phyloP scores from a whole-genome alignment of 2,888 invertebrate genomes.

The Leptothorax acervorum region DNA sequence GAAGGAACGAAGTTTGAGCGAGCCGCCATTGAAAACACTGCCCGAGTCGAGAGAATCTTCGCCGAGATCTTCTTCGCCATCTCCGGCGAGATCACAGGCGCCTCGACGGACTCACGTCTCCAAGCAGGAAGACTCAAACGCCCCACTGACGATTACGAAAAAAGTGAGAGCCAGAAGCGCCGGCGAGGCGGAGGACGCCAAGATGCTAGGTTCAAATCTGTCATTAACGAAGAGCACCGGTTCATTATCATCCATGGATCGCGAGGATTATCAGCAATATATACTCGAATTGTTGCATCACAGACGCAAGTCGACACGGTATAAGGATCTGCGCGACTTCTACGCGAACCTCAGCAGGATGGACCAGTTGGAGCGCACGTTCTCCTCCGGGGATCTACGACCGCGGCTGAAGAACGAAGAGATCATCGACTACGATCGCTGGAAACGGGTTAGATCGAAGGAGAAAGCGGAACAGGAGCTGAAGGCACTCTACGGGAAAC shows the following conservation, averaged over 20 bases:
- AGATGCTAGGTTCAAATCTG: constrained; percentile 75
- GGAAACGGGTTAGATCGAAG: constrained; percentile 92
- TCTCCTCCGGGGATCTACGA: constrained; percentile 90
- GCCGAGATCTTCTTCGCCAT: constrained; percentile 86
- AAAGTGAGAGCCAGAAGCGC: constrained; percentile 89
- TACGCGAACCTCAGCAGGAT: constrained; percentile 95
- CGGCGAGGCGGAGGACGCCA: constrained; percentile 87
- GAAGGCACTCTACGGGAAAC: constrained; percentile 91
- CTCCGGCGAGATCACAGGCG: constrained; percentile 89
- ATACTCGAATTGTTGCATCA: constrained; percentile 89
- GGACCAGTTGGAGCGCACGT: constrained; percentile 92
- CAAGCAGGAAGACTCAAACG: constrained; percentile 77
- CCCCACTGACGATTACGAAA: constrained; percentile 77
- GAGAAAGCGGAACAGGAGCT: constrained; percentile 94
- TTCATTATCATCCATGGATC: constrained; percentile 85
- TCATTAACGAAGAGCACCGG: constrained; percentile 85
- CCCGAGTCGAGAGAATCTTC: constrained; percentile 69
- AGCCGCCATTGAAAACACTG: constrained; percentile 88
- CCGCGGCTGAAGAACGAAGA: constrained; percentile 92
- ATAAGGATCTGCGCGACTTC: constrained; percentile 94
- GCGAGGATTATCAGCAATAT: constrained; percentile 90
- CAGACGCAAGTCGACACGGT: constrained; percentile 91
- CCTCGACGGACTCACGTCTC: constrained; percentile 88
- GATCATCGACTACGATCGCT: constrained; percentile 94
- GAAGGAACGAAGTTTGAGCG: constrained; percentile 88